Evolutionary conservation across 2,888 invertebrate species (phyloP).

Genomic region (Steinernema carpocapsae): DNA sequence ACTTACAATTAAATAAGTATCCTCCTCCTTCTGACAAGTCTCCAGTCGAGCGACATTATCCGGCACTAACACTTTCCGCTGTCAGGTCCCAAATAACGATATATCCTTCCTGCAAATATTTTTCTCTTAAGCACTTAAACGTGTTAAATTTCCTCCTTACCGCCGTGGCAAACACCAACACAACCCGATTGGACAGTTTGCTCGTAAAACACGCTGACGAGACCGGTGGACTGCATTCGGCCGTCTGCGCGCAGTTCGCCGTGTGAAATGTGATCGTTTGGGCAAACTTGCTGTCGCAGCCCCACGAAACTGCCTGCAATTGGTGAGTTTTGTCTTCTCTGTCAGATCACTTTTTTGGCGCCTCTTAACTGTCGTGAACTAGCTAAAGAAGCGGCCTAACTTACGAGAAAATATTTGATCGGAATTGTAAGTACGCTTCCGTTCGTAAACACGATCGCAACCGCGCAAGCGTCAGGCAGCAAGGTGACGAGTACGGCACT

Average conservation of each 20-base stretch:
- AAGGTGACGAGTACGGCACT: conserved; percentile 47
- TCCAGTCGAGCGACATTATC: conserved; percentile 5
- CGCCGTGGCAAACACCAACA: conserved; percentile 13
- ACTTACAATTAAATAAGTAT: conserved; percentile 52
- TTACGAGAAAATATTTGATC: conserved; percentile 39
- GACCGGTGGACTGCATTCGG: conserved; percentile 2
- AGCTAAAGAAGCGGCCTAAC: neutral
- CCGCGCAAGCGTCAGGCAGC: conserved; percentile 55
- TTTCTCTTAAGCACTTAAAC: neutral
- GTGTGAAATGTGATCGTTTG: conserved; percentile 28
- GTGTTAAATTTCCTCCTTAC: neutral
- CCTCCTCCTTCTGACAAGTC: conserved; percentile 11
- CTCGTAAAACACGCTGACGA: conserved; percentile 13
- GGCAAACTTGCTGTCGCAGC: conserved; percentile 20
- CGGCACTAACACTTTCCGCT: conserved; percentile 16
- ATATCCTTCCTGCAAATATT: conserved; percentile 16
- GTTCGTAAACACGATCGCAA: conserved; percentile 56
- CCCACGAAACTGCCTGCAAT: conserved; percentile 22
- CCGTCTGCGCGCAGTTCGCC: conserved; percentile 7
- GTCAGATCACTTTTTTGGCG: too few relatives aligned
- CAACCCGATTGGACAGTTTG: conserved; percentile 14
- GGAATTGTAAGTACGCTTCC: conserved; percentile 55
- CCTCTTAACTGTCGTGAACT: conserved; percentile 33
- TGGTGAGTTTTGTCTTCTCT: too few relatives aligned
- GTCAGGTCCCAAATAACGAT: conserved; percentile 30